Percentiles rank a stretch among this genome's conserved stretches.
Conservation (phyloP, 2,888 invertebrate genomes). For the Phortica magna region DNA sequence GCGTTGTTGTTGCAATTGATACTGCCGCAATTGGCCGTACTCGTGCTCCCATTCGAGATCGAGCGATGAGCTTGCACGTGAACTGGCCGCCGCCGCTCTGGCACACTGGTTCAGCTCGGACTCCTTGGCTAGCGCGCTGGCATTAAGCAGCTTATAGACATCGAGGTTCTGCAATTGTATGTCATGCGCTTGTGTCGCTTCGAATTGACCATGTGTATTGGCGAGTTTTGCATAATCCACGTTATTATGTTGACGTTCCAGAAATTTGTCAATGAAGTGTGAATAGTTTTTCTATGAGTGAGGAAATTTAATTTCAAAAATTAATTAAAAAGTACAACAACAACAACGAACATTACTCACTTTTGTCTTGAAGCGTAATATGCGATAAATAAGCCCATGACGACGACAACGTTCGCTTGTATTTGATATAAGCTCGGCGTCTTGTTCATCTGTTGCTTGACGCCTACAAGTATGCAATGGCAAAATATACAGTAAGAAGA, state of each 20-base stretch:
- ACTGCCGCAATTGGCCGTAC: conserved; percentile 67
- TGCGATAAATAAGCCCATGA: conserved; percentile 60
- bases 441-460: conserved; percentile 71
- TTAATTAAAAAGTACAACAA: not conserved
- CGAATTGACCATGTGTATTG: conserved; percentile 34
- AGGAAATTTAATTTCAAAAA: too few relatives aligned
- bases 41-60: conserved; percentile 87
- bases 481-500: conserved; percentile 28
- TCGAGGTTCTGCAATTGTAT: conserved; percentile 82
- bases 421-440: conserved; percentile 71
- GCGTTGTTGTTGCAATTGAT: conserved; percentile 47
- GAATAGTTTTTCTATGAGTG: conserved; percentile 69
- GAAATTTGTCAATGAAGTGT: conserved; percentile 75
- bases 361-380: conserved; percentile 59
- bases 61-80: conserved; percentile 83
- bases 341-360: conserved; percentile 39
- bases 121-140: conserved; percentile 71
- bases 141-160: conserved; percentile 79
- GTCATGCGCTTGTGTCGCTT: conserved; percentile 79
- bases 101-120: conserved; percentile 63
- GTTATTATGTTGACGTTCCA: conserved; percentile 66
- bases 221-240: conserved; percentile 73
- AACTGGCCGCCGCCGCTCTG: conserved; percentile 75
- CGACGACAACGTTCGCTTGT: conserved; percentile 61
- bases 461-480: conserved; percentile 55